Percentiles rank a stretch among this genome's conserved stretches.
Conservation (phyloP, 92 coral and sea anemone genomes). For the Montipora capitata region DNA sequence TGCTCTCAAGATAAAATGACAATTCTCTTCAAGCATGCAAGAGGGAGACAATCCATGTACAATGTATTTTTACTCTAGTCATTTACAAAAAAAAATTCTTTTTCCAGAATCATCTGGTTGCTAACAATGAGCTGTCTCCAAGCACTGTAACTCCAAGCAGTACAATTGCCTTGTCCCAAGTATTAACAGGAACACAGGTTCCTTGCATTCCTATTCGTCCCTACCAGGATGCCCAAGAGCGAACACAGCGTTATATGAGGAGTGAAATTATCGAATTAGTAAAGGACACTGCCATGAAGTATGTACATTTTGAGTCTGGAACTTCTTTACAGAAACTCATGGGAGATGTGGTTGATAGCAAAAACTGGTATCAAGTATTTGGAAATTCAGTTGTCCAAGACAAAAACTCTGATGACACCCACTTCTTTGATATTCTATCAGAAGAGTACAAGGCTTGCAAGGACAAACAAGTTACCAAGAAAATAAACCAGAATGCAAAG, state of each 20-base stretch:
- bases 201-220: slow-evolving; percentile 22
- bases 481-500: slow-evolving; percentile 33
- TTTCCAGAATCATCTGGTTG: slow-evolving; percentile 22
- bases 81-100: slow-evolving; percentile 10
- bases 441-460: slow-evolving; percentile 55
- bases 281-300: slow-evolving; percentile 42
- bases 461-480: slow-evolving; percentile 14
- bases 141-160: slow-evolving; percentile 11
- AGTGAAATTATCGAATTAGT: slow-evolving; percentile 21
- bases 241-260: slow-evolving; percentile 41
- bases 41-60: slow-evolving; percentile 10
- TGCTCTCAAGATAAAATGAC: slow-evolving; percentile 8
- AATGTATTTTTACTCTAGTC: slow-evolving; percentile 17
- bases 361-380: slow-evolving; percentile 31
- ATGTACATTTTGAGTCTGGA: slow-evolving; percentile 22
- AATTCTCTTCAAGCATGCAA: slow-evolving; percentile 21
- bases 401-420: neutral
- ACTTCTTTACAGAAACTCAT: slow-evolving; percentile 20
- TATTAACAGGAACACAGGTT: slow-evolving; percentile 25
- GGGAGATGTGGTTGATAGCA: slow-evolving; percentile 27
- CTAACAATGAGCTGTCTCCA: slow-evolving; percentile 15
- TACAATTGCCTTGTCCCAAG: slow-evolving; percentile 18
- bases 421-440: slow-evolving; percentile 13
- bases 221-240: slow-evolving; percentile 32
- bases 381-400: slow-evolving; percentile 7